These are phyloP conservation scores for Dryococelus australis DNA, from an alignment of 2,888 invertebrate genomes.

Conservation along the genomic window DNA sequence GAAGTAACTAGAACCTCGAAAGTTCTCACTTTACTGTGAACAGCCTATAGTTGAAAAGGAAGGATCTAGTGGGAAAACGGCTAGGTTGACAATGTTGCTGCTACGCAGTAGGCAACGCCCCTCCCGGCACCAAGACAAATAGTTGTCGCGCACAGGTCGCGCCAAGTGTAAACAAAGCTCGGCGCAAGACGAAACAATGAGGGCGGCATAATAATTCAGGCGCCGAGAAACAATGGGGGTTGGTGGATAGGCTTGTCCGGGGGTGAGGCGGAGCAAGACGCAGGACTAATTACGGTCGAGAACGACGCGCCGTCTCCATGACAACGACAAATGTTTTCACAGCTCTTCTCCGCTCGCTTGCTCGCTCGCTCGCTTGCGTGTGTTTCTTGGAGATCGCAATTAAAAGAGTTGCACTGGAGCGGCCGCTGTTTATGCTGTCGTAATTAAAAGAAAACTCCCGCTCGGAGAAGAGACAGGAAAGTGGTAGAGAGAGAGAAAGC, in stretches of 20 bases:
- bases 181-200: not conserved
- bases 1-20: no score
- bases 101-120: no score
- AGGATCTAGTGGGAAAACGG: no score
- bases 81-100: no score
- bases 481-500: not conserved
- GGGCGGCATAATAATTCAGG: not conserved
- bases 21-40: no score
- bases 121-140: no score
- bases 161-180: not conserved
- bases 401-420: not conserved
- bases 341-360: not conserved
- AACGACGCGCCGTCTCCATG: conserved; percentile 34
- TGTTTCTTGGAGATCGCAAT: not conserved
- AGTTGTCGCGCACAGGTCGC: not conserved
- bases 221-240: not conserved
- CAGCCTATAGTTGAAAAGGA: no score
- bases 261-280: not conserved
- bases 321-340: conserved; percentile 28
- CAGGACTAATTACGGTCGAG: conserved; percentile 30
- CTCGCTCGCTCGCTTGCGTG: not conserved
- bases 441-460: conserved; percentile 39
- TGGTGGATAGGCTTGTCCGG: not conserved
- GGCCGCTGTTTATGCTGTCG: conserved; percentile 34
- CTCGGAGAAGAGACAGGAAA: not conserved